phyloP scores from a whole-genome alignment of 2,797 vertebrate genomes.

The Heterohyrax brucei region DNA sequence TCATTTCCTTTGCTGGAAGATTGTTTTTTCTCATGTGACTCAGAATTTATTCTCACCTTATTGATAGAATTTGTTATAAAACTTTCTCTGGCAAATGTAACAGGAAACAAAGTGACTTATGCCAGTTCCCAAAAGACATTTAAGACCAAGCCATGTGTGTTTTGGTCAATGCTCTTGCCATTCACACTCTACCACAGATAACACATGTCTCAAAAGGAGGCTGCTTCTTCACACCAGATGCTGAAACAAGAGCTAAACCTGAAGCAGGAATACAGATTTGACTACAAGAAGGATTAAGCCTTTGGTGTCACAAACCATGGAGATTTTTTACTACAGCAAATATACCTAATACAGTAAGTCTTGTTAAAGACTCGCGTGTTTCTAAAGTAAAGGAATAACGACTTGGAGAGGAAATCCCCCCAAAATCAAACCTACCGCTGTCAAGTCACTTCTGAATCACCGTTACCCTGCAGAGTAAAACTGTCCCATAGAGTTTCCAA shows the following conservation, averaged over 20 bases:
- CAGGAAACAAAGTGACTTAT: not conserved
- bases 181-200: not conserved
- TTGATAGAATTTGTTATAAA: not conserved
- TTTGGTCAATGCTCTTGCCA: not conserved
- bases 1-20: not conserved
- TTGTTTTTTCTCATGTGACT: not conserved
- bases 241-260: not conserved
- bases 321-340: not conserved
- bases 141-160: not conserved
- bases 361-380: slow-evolving; percentile 17
- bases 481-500: too few relatives aligned
- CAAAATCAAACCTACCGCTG: too few relatives aligned
- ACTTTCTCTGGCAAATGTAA: not conserved
- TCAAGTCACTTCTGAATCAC: too few relatives aligned
- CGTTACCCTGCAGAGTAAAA: too few relatives aligned
- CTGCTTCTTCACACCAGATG: not conserved
- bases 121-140: not conserved
- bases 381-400: slow-evolving; percentile 65
- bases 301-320: not conserved
- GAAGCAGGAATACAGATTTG: not conserved
- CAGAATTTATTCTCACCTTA: not conserved
- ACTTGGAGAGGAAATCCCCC: slow-evolving; percentile 6
- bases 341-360: not conserved
- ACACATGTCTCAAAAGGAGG: not conserved
- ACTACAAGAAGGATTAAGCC: not conserved